Conservation (phyloP, 2,797 vertebrate genomes). For the Liasis olivaceus region DNA sequence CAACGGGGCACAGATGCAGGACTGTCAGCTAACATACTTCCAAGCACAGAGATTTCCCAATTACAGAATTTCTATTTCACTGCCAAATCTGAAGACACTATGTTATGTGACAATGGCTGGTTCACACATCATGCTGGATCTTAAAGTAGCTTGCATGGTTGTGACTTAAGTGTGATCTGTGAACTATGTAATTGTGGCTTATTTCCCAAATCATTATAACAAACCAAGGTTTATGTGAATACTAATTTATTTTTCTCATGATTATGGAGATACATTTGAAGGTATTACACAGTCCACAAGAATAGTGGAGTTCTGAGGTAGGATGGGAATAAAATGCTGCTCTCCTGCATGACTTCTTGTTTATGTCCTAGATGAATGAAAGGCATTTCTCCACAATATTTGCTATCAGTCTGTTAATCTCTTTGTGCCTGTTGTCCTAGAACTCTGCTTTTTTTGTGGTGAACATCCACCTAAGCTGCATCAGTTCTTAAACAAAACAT, state of each 20-base stretch:
- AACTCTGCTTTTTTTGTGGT: background rate
- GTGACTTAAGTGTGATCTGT: background rate
- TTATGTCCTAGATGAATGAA: background rate
- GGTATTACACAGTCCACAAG: background rate
- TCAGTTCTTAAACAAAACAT: background rate
- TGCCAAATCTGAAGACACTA: background rate
- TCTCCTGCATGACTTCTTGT: background rate
- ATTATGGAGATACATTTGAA: background rate
- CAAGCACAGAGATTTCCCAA: background rate
- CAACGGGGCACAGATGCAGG: background rate
- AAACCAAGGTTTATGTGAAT: background rate
- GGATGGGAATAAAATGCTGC: background rate
- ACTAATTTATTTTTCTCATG: background rate
- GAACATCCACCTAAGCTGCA: background rate
- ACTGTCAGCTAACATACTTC: background rate
- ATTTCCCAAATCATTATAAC: background rate
- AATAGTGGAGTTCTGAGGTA: background rate
- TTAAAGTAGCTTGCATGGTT: background rate
- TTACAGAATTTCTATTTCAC: background rate
- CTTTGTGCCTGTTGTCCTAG: background rate
- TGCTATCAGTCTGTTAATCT: background rate
- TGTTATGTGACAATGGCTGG: background rate
- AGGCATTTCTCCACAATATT: background rate
- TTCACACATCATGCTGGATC: background rate
- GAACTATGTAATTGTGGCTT: background rate